Conservation (phyloP, 2,888 invertebrate genomes). For the Aphodius granarius region DNA sequence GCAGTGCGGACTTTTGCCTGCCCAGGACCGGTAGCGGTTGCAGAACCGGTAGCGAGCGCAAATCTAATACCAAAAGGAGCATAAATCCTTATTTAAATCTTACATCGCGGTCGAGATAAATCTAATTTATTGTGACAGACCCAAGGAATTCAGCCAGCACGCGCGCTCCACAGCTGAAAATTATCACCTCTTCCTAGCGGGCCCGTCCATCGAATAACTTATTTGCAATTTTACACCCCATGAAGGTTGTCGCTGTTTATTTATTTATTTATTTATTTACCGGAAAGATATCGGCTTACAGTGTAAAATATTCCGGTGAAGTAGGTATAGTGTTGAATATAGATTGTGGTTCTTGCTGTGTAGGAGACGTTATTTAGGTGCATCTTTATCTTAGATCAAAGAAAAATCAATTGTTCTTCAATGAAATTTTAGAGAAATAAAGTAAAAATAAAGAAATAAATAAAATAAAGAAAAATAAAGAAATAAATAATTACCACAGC, state of each 20-base stretch:
- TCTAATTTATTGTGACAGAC: constrained; percentile 37
- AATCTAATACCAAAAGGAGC: constrained; percentile 31
- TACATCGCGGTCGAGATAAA: constrained; percentile 34
- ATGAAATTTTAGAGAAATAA: no score
- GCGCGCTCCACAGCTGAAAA: constrained; percentile 31
- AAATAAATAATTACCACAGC: no score
- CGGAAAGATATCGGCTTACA: neutral
- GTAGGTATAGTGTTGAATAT: no score
- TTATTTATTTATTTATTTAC: neutral
- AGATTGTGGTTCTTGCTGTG: neutral
- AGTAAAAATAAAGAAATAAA: no score
- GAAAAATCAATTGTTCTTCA: no score
- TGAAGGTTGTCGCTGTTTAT: neutral
- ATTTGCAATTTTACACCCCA: constrained; percentile 22
- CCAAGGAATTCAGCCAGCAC: constrained; percentile 28
- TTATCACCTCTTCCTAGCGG: constrained; percentile 20
- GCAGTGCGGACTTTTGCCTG: neutral
- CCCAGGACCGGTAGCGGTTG: neutral
- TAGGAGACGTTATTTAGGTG: neutral
- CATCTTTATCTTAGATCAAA: no score
- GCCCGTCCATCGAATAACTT: constrained; percentile 11
- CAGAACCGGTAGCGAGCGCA: constrained; percentile 13
- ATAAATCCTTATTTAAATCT: constrained; percentile 36
- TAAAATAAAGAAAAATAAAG: no score
- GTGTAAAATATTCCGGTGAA: neutral